Evolutionary conservation across 1,140 invertebrate genomes (phyloP), one percentile per base, ranked within the genome.

Genomic region (Cyclargus thomasi): DNA sequence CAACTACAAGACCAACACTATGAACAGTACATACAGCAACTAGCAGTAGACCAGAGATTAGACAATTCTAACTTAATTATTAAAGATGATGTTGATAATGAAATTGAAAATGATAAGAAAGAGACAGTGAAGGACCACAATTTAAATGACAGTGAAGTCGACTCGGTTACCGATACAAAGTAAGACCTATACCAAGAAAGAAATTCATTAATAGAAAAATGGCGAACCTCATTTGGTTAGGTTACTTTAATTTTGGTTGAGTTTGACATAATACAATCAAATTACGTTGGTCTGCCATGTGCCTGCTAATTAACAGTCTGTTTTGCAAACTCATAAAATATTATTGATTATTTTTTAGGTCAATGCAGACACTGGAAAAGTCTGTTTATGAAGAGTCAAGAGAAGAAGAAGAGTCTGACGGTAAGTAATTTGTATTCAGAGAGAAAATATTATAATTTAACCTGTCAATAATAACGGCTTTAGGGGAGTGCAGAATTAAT

Each of bases 1-100:
- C 98, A 99, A 80, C 86, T 99, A 53, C 98, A 99, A 91, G 97
- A 99, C 75, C 97, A 99, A 78, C 98, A 99, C 90, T 99, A 99
- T 84, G 97, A 99, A 81, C 97, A 99, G 81, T 99, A 99, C 82
- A 98, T 99, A 94, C 96, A 98, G 80, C 97, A 97, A 80, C 77
- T 95, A 20, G 81, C 92, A 0, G 86, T 92, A 7, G 92, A 93
- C 36, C 92, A 95, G 65, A 84, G 92, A 69, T 91, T 92, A 64
- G 82, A 85, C 0, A 87, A 86, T 65, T 81, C 82, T 2, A 83
- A 74, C 67, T 74, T 83, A 35, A 80, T 79, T 22, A 79, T 73
- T 18, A 76, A 82, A 29, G 76, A 76, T 64, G 76, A 85, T 7
- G 72, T 68, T 11, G 77, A 80, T 18, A 73, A 72, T 63, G 76